Percentiles rank a stretch among this genome's conserved stretches.
Conservation (phyloP, 2,888 invertebrate species). For the Belgica antarctica region DNA sequence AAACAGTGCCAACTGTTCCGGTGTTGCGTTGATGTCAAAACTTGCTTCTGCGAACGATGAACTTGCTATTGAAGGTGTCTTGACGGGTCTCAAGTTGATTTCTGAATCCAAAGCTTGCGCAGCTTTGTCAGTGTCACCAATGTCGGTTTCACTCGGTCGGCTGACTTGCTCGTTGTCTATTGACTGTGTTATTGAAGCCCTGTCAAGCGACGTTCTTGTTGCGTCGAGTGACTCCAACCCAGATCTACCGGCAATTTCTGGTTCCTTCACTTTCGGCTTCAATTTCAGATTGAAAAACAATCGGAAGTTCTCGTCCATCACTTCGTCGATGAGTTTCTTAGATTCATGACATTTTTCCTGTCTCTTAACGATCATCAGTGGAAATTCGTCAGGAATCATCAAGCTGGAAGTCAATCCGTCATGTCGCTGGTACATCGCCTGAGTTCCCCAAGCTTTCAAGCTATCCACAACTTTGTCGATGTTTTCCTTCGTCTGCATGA, state of each 20-base stretch:
- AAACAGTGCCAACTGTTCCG: slow-evolving; percentile 47
- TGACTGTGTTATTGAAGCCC: slow-evolving; percentile 45
- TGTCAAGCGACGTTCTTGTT: slow-evolving; percentile 43
- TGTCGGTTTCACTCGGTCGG: slow-evolving; percentile 23
- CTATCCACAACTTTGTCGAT: slow-evolving; percentile 59
- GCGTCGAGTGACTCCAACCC: background rate
- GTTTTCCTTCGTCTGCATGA: slow-evolving; percentile 67
- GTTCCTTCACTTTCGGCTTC: slow-evolving; percentile 50
- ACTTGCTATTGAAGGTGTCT: background rate
- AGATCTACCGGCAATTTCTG: slow-evolving; percentile 46
- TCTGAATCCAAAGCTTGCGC: slow-evolving; percentile 4
- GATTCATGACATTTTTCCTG: slow-evolving; percentile 56
- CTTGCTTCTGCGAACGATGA: slow-evolving; percentile 39
- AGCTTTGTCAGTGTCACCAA: slow-evolving; percentile 31
- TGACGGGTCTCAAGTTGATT: background rate
- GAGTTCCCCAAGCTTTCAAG: slow-evolving; percentile 69
- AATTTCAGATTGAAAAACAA: slow-evolving; percentile 66
- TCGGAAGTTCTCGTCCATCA: slow-evolving; percentile 66
- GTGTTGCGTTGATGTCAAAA: slow-evolving; percentile 47
- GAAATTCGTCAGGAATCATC: slow-evolving; percentile 56
- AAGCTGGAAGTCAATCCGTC: slow-evolving; percentile 61
- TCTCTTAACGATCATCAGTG: slow-evolving; percentile 47
- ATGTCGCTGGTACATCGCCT: slow-evolving; percentile 73
- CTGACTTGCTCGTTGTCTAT: background rate
- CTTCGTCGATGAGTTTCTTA: slow-evolving; percentile 59